Conservation (phyloP, 2,888 invertebrate species). For the Meteorus cinctellus region DNA sequence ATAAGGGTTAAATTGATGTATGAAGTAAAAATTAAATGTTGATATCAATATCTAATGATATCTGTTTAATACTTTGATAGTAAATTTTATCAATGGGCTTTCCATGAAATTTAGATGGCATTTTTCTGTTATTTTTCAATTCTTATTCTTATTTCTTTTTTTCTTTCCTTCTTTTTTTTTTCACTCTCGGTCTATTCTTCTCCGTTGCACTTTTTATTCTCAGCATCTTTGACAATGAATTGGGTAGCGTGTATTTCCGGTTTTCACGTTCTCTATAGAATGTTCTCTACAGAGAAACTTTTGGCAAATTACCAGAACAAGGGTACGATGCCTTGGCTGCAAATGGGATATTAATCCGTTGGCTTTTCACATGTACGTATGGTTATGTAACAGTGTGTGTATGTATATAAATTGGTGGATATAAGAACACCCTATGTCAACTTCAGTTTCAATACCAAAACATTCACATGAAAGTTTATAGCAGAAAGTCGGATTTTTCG, state of each 20-base stretch:
- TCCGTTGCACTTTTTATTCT: not conserved
- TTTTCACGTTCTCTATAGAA: slow-evolving; percentile 59
- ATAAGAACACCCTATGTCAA: too few species aligned
- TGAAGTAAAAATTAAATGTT: too few species aligned
- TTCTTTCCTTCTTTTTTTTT: not conserved
- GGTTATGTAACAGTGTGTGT: slow-evolving; percentile 24
- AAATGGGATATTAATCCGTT: slow-evolving; percentile 67
- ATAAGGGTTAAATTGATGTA: too few species aligned
- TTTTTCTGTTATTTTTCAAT: not conserved
- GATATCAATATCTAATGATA: too few species aligned
- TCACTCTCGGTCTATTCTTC: not conserved
- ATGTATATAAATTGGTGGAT: slow-evolving; percentile 12
- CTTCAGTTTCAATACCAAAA: too few species aligned
- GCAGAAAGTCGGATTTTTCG: too few species aligned
- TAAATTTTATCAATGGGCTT: slow-evolving; percentile 31
- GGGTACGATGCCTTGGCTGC: slow-evolving; percentile 58
- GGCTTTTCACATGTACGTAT: slow-evolving; percentile 34
- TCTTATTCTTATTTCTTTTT: not conserved
- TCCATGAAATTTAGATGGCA: slow-evolving; percentile 37
- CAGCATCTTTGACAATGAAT: slow-evolving; percentile 40
- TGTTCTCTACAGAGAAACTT: slow-evolving; percentile 53
- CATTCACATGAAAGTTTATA: too few species aligned
- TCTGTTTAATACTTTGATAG: not conserved
- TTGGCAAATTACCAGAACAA: slow-evolving; percentile 67
- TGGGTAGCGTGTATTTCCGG: slow-evolving; percentile 56